A percentile compares a stretch with the other conserved stretches of the same genome.
Conservation (phyloP, 2,797 vertebrate species). For the Leptoclinus maculatus region DNA sequence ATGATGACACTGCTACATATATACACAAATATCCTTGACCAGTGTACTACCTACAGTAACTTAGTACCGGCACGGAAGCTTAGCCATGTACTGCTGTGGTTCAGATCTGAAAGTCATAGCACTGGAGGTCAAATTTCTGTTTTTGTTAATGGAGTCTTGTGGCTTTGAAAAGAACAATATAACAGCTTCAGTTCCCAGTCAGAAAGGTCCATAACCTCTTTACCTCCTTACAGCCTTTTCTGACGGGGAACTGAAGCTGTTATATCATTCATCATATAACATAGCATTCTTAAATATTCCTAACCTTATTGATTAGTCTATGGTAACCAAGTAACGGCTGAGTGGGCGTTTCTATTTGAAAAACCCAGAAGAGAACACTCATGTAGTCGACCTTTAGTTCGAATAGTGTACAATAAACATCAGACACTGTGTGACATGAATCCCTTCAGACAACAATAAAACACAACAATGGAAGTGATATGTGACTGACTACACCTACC, state of each 20-base stretch:
- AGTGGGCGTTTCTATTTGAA: neutral
- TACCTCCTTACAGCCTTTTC: neutral
- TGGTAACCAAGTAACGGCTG: neutral
- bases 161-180: neutral
- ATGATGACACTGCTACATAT: neutral
- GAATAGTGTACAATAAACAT: neutral
- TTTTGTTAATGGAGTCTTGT: neutral
- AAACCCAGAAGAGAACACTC: neutral
- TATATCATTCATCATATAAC: too few relatives aligned
- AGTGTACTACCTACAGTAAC: too few relatives aligned
- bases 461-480: neutral
- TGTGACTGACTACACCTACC: too few relatives aligned
- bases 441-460: neutral
- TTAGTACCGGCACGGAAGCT: too few relatives aligned
- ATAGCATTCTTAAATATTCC: neutral
- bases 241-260: neutral
- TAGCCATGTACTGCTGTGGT: too few relatives aligned
- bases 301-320: neutral
- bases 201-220: neutral
- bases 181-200: neutral
- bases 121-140: neutral
- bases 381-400: neutral
- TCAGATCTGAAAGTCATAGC: too few relatives aligned
- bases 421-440: neutral
- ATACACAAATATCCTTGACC: too few relatives aligned